A percentile compares a stretch with the other conserved stretches of the same genome.
phyloP scores from a whole-genome alignment of 2,113 vertebrate species.

The Talpa occidentalis region DNA sequence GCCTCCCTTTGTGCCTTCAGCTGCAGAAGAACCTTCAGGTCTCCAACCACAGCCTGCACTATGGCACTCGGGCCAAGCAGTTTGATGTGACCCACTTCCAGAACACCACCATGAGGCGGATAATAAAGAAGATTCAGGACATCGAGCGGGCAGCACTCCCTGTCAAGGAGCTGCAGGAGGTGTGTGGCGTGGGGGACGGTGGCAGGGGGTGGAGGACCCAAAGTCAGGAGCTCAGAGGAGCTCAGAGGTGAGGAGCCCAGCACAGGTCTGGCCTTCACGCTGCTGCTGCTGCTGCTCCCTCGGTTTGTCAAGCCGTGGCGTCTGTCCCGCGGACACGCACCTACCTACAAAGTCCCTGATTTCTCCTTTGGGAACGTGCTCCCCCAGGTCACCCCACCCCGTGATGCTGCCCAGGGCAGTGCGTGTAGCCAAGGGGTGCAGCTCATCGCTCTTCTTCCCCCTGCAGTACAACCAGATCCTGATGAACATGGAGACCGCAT shows the following conservation, averaged over 20 bases:
- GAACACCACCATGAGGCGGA: conserved; percentile 88
- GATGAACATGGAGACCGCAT: conserved; percentile 95
- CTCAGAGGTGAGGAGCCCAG: not conserved
- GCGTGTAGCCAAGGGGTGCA: too few species aligned
- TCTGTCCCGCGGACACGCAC: not conserved
- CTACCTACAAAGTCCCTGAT: not conserved
- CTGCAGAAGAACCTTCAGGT: conserved; percentile 92
- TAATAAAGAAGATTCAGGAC: conserved; percentile 93
- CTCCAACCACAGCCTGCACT: conserved; percentile 91
- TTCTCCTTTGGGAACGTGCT: not conserved
- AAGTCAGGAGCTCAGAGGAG: not conserved
- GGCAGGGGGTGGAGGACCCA: not conserved
- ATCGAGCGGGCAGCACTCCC: conserved; percentile 92
- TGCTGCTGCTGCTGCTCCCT: not conserved
- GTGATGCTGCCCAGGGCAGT: too few species aligned
- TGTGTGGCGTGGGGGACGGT: conserved; percentile 75
- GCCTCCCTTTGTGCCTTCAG: conserved; percentile 80
- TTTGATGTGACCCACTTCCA: conserved; percentile 94
- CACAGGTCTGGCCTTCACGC: not conserved
- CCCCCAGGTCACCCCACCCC: too few species aligned
- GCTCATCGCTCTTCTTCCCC: conserved; percentile 39
- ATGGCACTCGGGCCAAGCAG: conserved; percentile 88
- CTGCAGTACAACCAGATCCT: conserved; percentile 94
- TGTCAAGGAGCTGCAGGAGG: conserved; percentile 90
- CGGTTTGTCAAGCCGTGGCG: not conserved